phyloP scores from a whole-genome alignment of 2,113 vertebrate species.

The Pygoscelis antarcticus region DNA sequence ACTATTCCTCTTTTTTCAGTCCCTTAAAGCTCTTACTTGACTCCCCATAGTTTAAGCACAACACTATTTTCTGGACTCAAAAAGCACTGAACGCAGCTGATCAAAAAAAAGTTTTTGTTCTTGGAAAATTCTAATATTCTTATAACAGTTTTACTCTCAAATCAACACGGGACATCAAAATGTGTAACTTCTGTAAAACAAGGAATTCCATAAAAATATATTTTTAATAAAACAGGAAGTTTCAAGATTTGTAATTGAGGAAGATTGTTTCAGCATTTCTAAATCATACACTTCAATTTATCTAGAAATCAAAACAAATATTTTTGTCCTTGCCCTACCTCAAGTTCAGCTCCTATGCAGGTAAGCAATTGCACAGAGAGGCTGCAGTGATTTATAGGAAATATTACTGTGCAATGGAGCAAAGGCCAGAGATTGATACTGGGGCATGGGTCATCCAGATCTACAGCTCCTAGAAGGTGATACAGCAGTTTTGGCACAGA shows the following conservation, averaged over 20 bases:
- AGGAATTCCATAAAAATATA: not conserved
- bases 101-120: not conserved
- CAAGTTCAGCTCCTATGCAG: not conserved
- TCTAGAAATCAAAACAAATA: not conserved
- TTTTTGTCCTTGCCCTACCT: not conserved
- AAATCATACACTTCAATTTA: not conserved
- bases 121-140: not conserved
- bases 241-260: not conserved
- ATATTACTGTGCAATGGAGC: not conserved
- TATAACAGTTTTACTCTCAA: not conserved
- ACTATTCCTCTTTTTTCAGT: not conserved
- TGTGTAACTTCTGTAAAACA: not conserved
- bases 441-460: not conserved
- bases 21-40: not conserved
- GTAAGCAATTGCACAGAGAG: not conserved
- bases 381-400: not conserved
- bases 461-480: not conserved
- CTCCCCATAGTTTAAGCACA: not conserved
- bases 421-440: not conserved
- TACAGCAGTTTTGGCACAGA: not conserved
- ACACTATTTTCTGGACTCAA: not conserved
- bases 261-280: not conserved
- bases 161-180: not conserved
- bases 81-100: not conserved
- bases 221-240: not conserved